Base-by-base conservation (phyloP, 2,113 vertebrate species). In the Sturnira hondurensis region DNA sequence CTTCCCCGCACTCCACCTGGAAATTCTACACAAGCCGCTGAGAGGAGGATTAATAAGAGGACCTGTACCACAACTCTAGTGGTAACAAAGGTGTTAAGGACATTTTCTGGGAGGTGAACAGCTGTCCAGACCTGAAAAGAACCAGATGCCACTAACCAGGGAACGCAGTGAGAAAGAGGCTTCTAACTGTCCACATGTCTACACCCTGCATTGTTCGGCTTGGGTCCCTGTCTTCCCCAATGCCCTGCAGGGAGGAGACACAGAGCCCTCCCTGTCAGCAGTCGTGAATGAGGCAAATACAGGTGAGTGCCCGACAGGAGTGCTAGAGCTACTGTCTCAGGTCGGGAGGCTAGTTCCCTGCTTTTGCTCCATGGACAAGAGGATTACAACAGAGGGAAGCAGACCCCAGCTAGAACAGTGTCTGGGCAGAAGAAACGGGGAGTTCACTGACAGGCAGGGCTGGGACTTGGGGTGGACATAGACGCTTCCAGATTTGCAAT, bases 241-340 rank as follows among this genome's bases (percentile, higher is more conserved):
- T 45, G 20, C 3, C 12, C 16, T 10, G 2, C 2, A 26, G 15
- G 47, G 28, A 74, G 41, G 20, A 12, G 52, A 17, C 9, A 47
- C 2, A 4, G 28, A 83, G 12, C 19, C 22, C 7, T 0, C 28
- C 2, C 1, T 0, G 3, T 2, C n/a, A 20, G 11, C 38, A 41
- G 13, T 12, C 19, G 20, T 17, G 65, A 20, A 26, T 10, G 50
- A 43, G n/a, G 7, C 28, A 38, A 11, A 20, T 24, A 10, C 6
- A 7, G 2, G 9, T 16, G 3, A 92, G 3, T 16, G 28, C 45
- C 54, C 33, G n/a, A 15, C 12, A 36, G 33, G n/a, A 86, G 0
- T 8, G 1, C 14, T 33, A 38, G 5, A 5, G 6, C 33, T 31
- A 19, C n/a, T 3, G 7, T 33, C 41, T 33, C 31, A 31, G 22